phyloP scores from a whole-genome alignment of 2,888 invertebrate genomes.

The Homarus gammarus region DNA sequence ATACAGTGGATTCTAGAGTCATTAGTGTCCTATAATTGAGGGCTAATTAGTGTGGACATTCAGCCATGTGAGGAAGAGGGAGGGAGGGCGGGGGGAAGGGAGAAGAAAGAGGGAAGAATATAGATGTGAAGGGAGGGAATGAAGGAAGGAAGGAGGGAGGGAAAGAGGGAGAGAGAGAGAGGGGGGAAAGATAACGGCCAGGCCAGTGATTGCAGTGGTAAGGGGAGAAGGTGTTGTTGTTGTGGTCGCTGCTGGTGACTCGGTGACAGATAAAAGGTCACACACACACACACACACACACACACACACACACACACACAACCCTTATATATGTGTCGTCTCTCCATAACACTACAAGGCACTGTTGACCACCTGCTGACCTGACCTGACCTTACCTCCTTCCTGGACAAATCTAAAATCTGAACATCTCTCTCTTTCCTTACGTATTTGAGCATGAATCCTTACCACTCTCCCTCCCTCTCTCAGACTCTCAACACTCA shows the following conservation, averaged over 20 bases:
- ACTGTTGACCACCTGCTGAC: neutral
- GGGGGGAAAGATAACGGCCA: neutral
- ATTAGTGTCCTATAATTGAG: too few species aligned
- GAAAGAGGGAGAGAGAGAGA: neutral
- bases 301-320: slow-evolving; percentile 16
- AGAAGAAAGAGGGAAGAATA: neutral
- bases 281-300: slow-evolving; percentile 38
- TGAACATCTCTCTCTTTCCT: neutral
- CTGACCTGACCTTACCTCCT: neutral
- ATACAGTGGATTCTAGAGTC: too few species aligned
- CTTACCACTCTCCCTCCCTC: neutral
- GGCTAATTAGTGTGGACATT: too few species aligned
- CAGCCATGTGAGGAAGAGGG: neutral
- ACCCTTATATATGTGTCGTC: neutral
- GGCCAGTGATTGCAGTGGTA: neutral
- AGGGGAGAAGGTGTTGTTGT: neutral
- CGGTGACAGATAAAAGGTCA: neutral
- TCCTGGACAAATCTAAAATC: too few species aligned
- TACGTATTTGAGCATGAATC: too few species aligned
- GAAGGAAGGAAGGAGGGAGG: neutral
- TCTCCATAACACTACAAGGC: neutral
- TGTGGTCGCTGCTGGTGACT: neutral
- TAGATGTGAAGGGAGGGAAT: neutral
- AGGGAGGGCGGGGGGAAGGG: neutral
- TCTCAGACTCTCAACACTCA: too few species aligned